Evolutionary conservation across 64 coral and sea anemone genomes (phyloP), one percentile per base, ranked within the genome.

Genomic region (Montipora sp.): DNA sequence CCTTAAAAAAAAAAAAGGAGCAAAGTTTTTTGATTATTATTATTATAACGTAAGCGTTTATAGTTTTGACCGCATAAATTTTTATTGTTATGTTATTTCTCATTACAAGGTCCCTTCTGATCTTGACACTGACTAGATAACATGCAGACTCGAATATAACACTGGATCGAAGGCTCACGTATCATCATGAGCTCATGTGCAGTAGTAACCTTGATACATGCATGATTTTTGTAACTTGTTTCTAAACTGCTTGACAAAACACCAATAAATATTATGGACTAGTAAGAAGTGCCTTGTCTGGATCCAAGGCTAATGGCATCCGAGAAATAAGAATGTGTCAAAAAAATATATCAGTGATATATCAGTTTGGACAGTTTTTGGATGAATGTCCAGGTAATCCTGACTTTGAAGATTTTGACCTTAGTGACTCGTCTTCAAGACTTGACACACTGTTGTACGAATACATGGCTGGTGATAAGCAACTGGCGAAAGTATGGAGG

Each of bases 381-480:
- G 66, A 70, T 70, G 8, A 70, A 9, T 70, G 66, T 70, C 0
- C 15, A 21, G 66, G 13, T 70, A 70, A 70, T 70, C 66, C 66
- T 70, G 66, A 19, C 13, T 70, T 70, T 70, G 19, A 69, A 69
- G 13, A 69, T 12, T 69, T 69, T 69, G 66, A 69, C 66, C 66
- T 16, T 1, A 70, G 2, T 15, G 66, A 70, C 5, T 16, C 66
- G 11, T 15, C n/a, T 69, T 69, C 66, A 69, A 66, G 83, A 51
- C 19, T 87, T 67, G 83, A 87, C 61, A 69, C 22, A 59, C 83
- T 87, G 11, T 71, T 87, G 36, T 65, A 87, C 65, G 83, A 87
- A 87, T 0, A 68, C 83, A 73, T 87, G 83, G 11, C 20, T 16
- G 83, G 83, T 51, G 61, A 87, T 87, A 87, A 70, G 83, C 83